phyloP scores from a whole-genome alignment of 2,888 invertebrate genomes.

The Muscina levida region DNA sequence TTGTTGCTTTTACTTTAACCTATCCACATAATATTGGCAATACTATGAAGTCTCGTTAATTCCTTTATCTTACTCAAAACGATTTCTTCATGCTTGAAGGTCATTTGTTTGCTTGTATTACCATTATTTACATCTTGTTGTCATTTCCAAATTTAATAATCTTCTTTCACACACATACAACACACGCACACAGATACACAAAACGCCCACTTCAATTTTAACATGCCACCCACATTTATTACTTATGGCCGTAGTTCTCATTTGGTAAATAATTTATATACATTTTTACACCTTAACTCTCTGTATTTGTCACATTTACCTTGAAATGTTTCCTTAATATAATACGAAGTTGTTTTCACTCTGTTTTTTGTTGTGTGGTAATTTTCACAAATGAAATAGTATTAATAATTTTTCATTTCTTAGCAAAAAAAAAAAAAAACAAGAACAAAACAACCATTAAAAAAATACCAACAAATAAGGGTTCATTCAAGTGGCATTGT shows the following conservation, averaged over 20 bases:
- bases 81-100: no score
- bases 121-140: neutral
- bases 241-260: constrained; percentile 29
- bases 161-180: neutral
- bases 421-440: neutral
- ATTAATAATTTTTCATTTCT: constrained; percentile 36
- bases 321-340: constrained; percentile 23
- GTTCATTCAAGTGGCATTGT: neutral
- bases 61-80: no score
- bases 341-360: neutral
- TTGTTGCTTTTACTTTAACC: no score
- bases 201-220: neutral
- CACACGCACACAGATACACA: no score
- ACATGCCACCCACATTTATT: constrained; percentile 17
- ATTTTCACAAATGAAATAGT: constrained; percentile 32
- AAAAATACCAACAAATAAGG: neutral
- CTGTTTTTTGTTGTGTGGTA: neutral
- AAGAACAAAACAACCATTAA: no score
- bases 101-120: no score
- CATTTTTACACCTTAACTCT: constrained; percentile 11
- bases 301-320: constrained; percentile 12
- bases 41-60: no score
- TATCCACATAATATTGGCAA: no score
- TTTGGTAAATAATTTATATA: constrained; percentile 29
- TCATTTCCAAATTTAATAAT: constrained; percentile 16